A percentile compares a stretch with the other conserved stretches of the same genome.
These are phyloP conservation scores for Girardinus metallicus DNA, from an alignment of 2,797 vertebrate species.

Conservation along the genomic window DNA sequence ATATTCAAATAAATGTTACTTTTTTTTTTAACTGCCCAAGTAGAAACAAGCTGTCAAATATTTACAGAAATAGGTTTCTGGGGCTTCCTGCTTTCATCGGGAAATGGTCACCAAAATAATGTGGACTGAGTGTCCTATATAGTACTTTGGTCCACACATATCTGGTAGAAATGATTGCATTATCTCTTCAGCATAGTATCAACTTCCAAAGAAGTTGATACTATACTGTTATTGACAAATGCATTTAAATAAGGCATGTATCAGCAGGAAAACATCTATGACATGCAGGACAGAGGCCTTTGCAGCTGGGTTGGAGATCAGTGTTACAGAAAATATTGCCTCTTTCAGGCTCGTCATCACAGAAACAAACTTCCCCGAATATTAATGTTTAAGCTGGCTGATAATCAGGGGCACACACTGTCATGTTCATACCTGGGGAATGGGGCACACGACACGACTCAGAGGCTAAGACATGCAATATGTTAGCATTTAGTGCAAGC, in stretches of 20 bases:
- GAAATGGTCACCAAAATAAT: background rate
- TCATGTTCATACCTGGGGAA: constrained; percentile 1
- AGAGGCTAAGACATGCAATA: background rate
- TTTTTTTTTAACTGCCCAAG: background rate
- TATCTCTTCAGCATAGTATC: background rate
- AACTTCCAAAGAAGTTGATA: background rate
- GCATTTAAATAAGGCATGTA: background rate
- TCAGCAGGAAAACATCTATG: background rate
- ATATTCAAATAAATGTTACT: background rate
- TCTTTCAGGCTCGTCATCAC: background rate
- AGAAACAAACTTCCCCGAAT: background rate
- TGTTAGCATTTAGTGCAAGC: background rate
- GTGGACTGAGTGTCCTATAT: background rate
- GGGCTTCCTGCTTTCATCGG: background rate
- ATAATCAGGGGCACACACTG: background rate
- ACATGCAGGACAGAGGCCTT: background rate
- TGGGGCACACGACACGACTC: background rate
- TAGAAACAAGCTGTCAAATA: background rate
- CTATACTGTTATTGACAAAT: background rate
- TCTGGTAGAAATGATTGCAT: background rate
- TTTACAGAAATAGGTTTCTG: background rate
- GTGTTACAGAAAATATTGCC: background rate
- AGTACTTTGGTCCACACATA: background rate
- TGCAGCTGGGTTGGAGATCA: background rate
- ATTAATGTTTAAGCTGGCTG: background rate